Evolutionary conservation across 2,113 vertebrate species (phyloP), one percentile per base, ranked within the genome.

Genomic region (Mola mola): DNA sequence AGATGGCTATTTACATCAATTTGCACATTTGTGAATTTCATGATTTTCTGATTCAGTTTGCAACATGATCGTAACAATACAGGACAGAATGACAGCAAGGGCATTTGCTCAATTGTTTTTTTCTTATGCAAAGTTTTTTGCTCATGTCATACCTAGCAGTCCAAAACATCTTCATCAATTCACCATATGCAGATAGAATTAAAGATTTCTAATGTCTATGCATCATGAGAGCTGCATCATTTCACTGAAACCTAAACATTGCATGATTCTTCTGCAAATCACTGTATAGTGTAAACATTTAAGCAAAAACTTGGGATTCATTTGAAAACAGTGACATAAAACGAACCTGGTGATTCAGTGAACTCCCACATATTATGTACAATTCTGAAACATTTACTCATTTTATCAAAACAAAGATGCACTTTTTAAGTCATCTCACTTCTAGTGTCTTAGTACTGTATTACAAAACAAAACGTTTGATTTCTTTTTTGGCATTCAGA

Each of bases 401-500:
- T 79, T 46, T 71, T 81, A 88, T 88, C 66, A 85, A 86, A 89
- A 89, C 81, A 88, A 80, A 87, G 50, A 68, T 78, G 75, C 71
- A 55, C 59, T 76, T 86, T 83, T 79, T 75, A 82, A 86, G 74
- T 77, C 76, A 64, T 76, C 62, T 71, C 46, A 82, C 72, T 65
- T 77, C 51, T 67, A 61, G 72, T 72, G 73, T 85, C 72, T 78
- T 80, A 81, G 74, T 76, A 84, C 73, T 83, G 66, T 86, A 79
- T 79, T 83, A 82, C 83, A 90, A 74, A 90, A 86, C 82, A 86
- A 72, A 67, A 78, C 42, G 64, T 69, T 78, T 82, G 28, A 33
- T 2, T 4, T 69, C 72, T 89, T 46, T 74, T 91, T 92, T 91
- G 89, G 87, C 89, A 88, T 90, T 89, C 75, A 78, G 67, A 72